phyloP scores from a whole-genome alignment of 2,797 vertebrate genomes.

The Argya squamiceps region DNA sequence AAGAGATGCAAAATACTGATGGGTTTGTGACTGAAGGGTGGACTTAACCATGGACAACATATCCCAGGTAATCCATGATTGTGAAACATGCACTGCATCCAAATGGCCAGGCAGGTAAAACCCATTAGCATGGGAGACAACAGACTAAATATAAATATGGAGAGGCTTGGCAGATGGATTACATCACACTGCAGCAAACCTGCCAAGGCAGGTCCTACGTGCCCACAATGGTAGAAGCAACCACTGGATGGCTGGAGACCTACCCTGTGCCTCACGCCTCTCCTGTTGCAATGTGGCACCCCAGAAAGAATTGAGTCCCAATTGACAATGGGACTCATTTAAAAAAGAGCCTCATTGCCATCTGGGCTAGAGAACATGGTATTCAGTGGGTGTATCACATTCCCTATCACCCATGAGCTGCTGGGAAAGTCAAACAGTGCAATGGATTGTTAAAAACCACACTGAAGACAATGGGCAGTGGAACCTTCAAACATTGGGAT shows the following conservation, averaged over 20 bases:
- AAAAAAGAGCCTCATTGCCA: neutral
- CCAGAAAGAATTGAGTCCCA: neutral
- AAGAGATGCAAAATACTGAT: neutral
- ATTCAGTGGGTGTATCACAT: neutral
- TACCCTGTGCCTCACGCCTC: neutral
- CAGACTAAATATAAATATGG: neutral
- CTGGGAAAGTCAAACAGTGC: neutral
- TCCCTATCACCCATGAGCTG: neutral
- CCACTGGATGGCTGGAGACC: neutral
- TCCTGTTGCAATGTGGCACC: neutral
- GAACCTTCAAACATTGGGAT: neutral
- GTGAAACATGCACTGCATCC: neutral
- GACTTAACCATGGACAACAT: neutral
- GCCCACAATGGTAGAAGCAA: neutral
- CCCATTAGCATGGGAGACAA: neutral
- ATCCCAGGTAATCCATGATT: neutral
- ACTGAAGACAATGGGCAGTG: neutral
- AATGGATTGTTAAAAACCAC: neutral
- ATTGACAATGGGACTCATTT: neutral
- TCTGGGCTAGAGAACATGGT: neutral
- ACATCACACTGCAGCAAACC: neutral
- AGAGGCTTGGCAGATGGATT: neutral
- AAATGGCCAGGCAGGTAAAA: neutral
- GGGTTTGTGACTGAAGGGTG: neutral
- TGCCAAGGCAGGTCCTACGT: accelerated